Conservation (phyloP, 2,797 vertebrate species). For the Avahi laniger region DNA sequence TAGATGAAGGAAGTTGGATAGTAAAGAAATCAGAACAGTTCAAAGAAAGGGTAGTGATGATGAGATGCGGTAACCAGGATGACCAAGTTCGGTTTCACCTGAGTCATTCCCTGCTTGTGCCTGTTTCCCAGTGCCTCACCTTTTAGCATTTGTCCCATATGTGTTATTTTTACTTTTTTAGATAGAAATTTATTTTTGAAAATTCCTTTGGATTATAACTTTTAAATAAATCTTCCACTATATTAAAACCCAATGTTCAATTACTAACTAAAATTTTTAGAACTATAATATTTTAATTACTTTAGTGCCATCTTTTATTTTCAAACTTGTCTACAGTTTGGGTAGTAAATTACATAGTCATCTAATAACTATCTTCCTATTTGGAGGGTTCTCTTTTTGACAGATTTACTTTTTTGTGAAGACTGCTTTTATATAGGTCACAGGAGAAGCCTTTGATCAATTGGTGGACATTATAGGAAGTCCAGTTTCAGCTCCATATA, state of each 20-base stretch:
- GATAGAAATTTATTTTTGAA: neutral
- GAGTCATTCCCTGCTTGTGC: neutral
- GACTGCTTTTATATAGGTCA: neutral
- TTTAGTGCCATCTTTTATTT: neutral
- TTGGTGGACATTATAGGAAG: neutral
- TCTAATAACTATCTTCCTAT: neutral
- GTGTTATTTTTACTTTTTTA: neutral
- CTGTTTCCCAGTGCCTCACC: neutral
- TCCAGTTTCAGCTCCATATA: neutral
- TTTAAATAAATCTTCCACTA: neutral
- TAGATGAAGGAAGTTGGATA: neutral
- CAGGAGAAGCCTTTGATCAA: neutral
- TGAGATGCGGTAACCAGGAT: neutral
- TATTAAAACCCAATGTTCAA: neutral
- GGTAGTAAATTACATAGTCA: neutral
- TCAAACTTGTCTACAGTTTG: neutral
- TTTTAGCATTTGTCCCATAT: neutral
- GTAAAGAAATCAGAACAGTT: neutral
- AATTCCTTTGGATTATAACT: neutral
- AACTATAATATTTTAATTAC: neutral
- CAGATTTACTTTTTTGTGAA: neutral
- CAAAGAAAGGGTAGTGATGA: neutral
- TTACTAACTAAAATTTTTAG: neutral
- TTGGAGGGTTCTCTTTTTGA: neutral
- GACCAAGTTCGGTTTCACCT: neutral